phyloP scores from a whole-genome alignment of 1,140 invertebrate genomes.

The Magallana ariakensis region DNA sequence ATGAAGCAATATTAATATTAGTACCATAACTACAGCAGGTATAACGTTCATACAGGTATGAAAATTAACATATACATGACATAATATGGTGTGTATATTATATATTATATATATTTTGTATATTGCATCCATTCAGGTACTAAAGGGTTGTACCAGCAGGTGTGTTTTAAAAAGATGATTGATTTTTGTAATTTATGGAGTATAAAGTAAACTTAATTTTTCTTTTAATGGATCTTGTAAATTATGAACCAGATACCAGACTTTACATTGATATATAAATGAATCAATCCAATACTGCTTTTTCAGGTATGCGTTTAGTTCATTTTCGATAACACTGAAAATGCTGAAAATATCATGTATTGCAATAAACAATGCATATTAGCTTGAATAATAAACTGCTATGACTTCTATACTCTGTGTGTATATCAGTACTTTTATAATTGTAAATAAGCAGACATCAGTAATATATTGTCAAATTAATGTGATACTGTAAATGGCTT shows the following conservation, averaged over 20 bases:
- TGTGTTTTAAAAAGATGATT: too few relatives aligned
- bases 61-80: not conserved
- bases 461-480: constrained; percentile 34
- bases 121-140: too few relatives aligned
- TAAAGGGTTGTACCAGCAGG: too few relatives aligned
- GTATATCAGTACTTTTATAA: constrained; percentile 14
- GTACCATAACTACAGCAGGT: constrained; percentile 8
- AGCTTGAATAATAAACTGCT: constrained; percentile 5
- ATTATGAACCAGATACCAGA: too few relatives aligned
- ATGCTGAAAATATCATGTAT: not conserved
- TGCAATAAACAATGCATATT: not conserved
- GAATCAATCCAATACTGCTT: too few relatives aligned
- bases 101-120: not conserved
- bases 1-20: constrained; percentile 10
- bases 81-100: constrained; percentile 28
- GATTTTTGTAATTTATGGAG: too few relatives aligned
- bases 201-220: too few relatives aligned
- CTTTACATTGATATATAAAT: too few relatives aligned
- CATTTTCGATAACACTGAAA: not conserved
- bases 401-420: not conserved
- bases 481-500: constrained; percentile 32
- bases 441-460: constrained; percentile 25
- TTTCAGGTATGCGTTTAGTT: too few relatives aligned
- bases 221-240: too few relatives aligned
- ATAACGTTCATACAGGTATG: not conserved